phyloP scores from a whole-genome alignment of 2,113 vertebrate species.

The Actenoides hombroni region DNA sequence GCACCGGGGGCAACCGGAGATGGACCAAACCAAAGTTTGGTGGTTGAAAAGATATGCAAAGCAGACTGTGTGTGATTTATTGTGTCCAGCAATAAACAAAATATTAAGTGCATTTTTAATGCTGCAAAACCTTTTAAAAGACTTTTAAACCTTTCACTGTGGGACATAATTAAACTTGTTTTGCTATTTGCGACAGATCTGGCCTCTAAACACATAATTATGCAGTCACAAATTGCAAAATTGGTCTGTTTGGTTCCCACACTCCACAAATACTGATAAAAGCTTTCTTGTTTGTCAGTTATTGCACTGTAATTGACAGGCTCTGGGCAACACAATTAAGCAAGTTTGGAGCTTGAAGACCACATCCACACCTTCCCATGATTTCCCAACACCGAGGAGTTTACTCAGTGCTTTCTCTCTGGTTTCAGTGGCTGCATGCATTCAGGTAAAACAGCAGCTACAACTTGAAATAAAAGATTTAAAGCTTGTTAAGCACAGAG shows the following conservation, averaged over 20 bases:
- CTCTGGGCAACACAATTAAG: background rate
- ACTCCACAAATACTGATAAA: background rate
- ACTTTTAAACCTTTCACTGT: background rate
- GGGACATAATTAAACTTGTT: constrained; percentile 24
- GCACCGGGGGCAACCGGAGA: background rate
- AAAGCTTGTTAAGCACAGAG: background rate
- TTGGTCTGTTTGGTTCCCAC: background rate
- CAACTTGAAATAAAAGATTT: background rate
- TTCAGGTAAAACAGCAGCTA: background rate
- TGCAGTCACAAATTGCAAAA: constrained; percentile 34
- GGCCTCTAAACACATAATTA: constrained; percentile 16
- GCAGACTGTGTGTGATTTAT: background rate
- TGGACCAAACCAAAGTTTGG: background rate
- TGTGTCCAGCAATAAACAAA: background rate
- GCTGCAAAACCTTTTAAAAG: constrained; percentile 4
- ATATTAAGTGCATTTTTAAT: constrained; percentile 21
- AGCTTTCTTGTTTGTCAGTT: constrained; percentile 22
- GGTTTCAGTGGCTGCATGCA: background rate
- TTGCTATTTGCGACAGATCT: constrained; percentile 13
- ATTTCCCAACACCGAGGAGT: background rate
- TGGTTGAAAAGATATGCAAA: background rate
- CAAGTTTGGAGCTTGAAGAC: background rate
- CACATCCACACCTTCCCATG: background rate
- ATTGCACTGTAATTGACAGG: background rate
- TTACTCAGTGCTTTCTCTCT: background rate